These are phyloP conservation scores for Microcebus lehilahytsara DNA, from an alignment of 2,113 vertebrate genomes.

Conservation along the genomic window DNA sequence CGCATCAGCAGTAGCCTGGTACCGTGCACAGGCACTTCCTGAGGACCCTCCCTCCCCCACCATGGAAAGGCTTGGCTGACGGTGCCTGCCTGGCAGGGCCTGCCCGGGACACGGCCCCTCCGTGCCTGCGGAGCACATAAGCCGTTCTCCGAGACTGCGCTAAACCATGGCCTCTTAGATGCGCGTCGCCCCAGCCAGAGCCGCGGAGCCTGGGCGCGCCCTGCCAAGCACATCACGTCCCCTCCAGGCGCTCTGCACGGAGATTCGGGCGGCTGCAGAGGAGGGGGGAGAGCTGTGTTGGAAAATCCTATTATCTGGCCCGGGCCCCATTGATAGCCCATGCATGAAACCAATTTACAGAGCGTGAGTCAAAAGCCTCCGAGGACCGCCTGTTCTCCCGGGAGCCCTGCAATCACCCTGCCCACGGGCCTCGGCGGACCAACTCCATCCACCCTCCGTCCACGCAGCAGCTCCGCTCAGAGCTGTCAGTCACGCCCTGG, in stretches of 20 bases:
- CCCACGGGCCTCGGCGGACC: constrained; percentile 66
- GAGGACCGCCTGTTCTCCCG: constrained; percentile 52
- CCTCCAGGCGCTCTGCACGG: constrained; percentile 68
- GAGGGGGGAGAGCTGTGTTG: constrained; percentile 73
- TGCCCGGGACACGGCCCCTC: not conserved
- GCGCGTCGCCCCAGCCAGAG: not conserved
- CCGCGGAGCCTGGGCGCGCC: not conserved
- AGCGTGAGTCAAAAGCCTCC: constrained; percentile 78
- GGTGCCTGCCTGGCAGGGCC: not conserved
- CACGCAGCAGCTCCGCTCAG: constrained; percentile 59
- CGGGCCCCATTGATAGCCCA: constrained; percentile 80
- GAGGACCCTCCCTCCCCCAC: not conserved
- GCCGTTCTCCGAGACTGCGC: constrained; percentile 29
- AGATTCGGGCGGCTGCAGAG: not conserved
- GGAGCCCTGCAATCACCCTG: constrained; percentile 78
- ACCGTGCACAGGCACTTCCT: not conserved
- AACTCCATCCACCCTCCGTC: constrained; percentile 62
- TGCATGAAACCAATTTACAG: constrained; percentile 86
- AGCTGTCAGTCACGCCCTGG: constrained; percentile 68
- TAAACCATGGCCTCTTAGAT: constrained; percentile 65
- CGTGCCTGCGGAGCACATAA: not conserved
- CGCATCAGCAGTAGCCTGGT: not conserved
- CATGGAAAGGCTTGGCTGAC: not conserved
- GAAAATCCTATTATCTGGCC: constrained; percentile 81
- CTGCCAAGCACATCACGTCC: constrained; percentile 66